These are phyloP conservation scores for Cassiopea andromeda DNA, from an alignment of 30 jellyfish, hydroid and myxozoan species.

Conservation along the genomic window DNA sequence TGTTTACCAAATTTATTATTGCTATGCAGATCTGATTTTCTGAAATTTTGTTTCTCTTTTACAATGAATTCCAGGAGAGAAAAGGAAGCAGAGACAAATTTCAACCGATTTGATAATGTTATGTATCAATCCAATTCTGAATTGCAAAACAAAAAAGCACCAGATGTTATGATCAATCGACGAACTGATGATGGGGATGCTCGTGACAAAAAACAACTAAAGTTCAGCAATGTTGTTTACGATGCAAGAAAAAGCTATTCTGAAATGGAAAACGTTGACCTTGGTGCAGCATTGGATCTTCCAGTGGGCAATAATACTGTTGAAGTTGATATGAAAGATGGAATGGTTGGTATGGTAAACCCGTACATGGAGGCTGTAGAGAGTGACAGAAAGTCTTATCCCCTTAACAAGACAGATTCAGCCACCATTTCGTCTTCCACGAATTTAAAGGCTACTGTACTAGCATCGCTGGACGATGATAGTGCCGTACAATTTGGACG, in stretches of 20 bases:
- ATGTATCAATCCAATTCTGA: constrained; percentile 33
- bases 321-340: constrained; percentile 5
- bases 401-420: constrained; percentile 2
- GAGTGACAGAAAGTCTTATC: not conserved
- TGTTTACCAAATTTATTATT: not conserved
- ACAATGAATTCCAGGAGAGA: not conserved
- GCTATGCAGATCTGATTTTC: not conserved
- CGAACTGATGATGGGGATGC: not conserved
- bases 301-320: not conserved
- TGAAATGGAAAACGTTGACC: constrained; percentile 8
- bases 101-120: constrained; percentile 48
- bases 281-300: not conserved
- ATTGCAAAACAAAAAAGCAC: constrained; percentile 12
- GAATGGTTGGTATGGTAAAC: constrained; percentile 50
- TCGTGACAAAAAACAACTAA: not conserved
- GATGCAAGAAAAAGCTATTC: constrained; percentile 36
- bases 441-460: constrained; percentile 1
- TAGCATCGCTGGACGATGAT: not conserved
- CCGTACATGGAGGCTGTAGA: constrained; percentile 56
- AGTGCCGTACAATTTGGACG: not conserved
- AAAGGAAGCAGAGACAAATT: not conserved
- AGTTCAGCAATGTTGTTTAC: constrained; percentile 13
- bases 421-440: constrained; percentile 14
- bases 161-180: not conserved
- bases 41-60: not conserved